Conservation (phyloP, 1,140 invertebrate species). For the Drosophila tropicalis region DNA sequence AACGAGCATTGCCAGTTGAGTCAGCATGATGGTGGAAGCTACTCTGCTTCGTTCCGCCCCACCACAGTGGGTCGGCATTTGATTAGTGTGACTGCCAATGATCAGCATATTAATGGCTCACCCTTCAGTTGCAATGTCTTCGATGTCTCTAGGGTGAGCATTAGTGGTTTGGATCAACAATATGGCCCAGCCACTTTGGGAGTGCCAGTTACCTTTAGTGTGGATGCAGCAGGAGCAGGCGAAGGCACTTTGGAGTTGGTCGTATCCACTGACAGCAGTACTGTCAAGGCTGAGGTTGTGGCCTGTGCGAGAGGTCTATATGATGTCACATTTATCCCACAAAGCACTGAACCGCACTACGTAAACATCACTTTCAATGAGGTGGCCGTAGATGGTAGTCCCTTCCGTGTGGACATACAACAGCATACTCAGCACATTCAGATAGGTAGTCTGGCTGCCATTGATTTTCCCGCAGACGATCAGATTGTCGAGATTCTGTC, state of each 20-base stretch:
- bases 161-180: conserved; percentile 88
- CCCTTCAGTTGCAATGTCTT: conserved; percentile 97
- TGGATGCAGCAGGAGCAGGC: conserved; percentile 97
- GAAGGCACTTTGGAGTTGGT: conserved; percentile 97
- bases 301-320: conserved; percentile 96
- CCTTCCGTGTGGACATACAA: conserved; percentile 97
- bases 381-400: conserved; percentile 94
- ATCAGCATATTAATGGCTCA: conserved; percentile 93
- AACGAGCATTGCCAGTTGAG: conserved; percentile 87
- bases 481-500: conserved; percentile 85
- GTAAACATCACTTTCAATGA: conserved; percentile 99
- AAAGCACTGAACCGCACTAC: conserved; percentile 94
- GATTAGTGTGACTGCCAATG: conserved; percentile 91
- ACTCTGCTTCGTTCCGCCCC: conserved; percentile 91
- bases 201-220: conserved; percentile 94
- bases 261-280: conserved; percentile 94
- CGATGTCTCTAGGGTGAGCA: conserved; percentile 93
- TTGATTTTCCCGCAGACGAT: conserved; percentile 85
- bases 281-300: conserved; percentile 94
- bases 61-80: conserved; percentile 94
- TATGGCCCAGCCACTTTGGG: conserved; percentile 88
- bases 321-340: conserved; percentile 98
- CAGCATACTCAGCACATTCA: conserved; percentile 88
- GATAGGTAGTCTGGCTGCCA: conserved; percentile 85
- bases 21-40: conserved; percentile 85